These are phyloP conservation scores for Heteromurus nitidus DNA, from an alignment of 2,888 invertebrate species.

Conservation along the genomic window DNA sequence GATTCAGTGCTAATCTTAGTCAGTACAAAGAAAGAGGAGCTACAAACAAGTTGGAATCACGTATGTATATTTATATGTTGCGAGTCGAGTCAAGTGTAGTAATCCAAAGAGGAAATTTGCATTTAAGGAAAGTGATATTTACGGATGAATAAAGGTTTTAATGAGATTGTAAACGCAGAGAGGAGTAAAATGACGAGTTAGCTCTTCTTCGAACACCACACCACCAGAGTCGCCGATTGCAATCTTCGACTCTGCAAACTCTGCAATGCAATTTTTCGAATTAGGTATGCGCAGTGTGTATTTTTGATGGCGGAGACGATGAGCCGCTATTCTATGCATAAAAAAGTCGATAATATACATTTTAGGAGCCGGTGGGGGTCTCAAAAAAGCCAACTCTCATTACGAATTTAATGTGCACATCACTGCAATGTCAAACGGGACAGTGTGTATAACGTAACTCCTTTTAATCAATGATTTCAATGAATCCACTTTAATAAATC, in stretches of 20 bases:
- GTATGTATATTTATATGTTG: not conserved
- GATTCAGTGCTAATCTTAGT: slow-evolving; percentile 26
- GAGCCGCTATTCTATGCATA: not conserved
- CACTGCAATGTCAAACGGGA: slow-evolving; percentile 31
- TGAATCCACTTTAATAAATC: slow-evolving; percentile 19
- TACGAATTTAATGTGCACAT: slow-evolving; percentile 29
- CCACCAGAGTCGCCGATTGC: too few species aligned
- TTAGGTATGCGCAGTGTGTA: not conserved
- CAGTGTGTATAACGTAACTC: slow-evolving; percentile 1
- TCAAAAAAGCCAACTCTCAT: slow-evolving; percentile 17
- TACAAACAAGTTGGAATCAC: not conserved
- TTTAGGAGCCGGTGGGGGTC: slow-evolving; percentile 27
- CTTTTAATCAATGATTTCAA: slow-evolving; percentile 36
- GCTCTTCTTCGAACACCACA: too few species aligned
- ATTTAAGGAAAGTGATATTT: slow-evolving; percentile 49
- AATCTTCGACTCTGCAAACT: too few species aligned
- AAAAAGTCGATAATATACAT: not conserved
- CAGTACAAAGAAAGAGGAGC: not conserved
- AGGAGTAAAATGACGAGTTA: slow-evolving; percentile 39
- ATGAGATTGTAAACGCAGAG: slow-evolving; percentile 42
- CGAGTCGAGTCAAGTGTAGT: not conserved
- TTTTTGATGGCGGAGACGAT: not conserved
- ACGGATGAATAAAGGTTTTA: slow-evolving; percentile 43
- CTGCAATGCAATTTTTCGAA: too few species aligned
- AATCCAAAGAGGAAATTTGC: slow-evolving; percentile 41